A percentile compares a stretch with the other conserved stretches of the same genome.
These are phyloP conservation scores for Polymixis flavicincta DNA, from an alignment of 2,888 invertebrate genomes.

Conservation along the genomic window DNA sequence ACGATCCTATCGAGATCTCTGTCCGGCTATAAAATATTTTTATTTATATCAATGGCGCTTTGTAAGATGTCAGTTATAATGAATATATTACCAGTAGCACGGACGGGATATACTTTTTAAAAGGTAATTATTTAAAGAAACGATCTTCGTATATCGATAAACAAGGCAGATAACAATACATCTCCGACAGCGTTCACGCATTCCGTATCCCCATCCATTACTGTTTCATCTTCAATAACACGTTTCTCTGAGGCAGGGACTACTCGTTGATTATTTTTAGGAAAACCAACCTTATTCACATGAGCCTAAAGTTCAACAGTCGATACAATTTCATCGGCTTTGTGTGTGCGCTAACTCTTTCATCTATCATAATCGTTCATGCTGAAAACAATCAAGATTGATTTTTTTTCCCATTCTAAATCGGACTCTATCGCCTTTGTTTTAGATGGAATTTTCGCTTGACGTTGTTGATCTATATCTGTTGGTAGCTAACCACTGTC, in stretches of 20 bases:
- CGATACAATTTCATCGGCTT: slow-evolving; percentile 75
- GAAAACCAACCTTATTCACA: slow-evolving; percentile 76
- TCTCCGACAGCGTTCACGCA: slow-evolving; percentile 90
- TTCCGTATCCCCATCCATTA: slow-evolving; percentile 90
- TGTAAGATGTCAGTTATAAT: slow-evolving; percentile 89
- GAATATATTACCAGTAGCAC: slow-evolving; percentile 90
- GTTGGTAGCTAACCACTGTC: slow-evolving; percentile 86
- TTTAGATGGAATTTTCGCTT: slow-evolving; percentile 72
- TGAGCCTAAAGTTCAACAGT: slow-evolving; percentile 75
- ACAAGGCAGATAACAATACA: slow-evolving; percentile 89
- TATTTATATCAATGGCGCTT: slow-evolving; percentile 87
- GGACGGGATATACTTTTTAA: slow-evolving; percentile 85
- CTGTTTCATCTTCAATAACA: slow-evolving; percentile 90
- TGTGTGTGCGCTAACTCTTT: slow-evolving; percentile 90
- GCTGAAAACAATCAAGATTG: slow-evolving; percentile 91
- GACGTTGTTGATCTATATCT: slow-evolving; percentile 76
- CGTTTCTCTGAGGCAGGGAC: slow-evolving; percentile 82
- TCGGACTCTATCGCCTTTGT: slow-evolving; percentile 64
- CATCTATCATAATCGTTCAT: slow-evolving; percentile 91
- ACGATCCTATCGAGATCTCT: slow-evolving; percentile 78
- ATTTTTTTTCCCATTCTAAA: slow-evolving; percentile 76
- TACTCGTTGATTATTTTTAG: slow-evolving; percentile 63
- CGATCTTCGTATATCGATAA: slow-evolving; percentile 89
- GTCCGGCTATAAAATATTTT: slow-evolving; percentile 84
- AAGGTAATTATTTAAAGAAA: slow-evolving; percentile 89